Evolutionary conservation across 2,888 invertebrate species (phyloP).

Genomic region (Chesias legatella): DNA sequence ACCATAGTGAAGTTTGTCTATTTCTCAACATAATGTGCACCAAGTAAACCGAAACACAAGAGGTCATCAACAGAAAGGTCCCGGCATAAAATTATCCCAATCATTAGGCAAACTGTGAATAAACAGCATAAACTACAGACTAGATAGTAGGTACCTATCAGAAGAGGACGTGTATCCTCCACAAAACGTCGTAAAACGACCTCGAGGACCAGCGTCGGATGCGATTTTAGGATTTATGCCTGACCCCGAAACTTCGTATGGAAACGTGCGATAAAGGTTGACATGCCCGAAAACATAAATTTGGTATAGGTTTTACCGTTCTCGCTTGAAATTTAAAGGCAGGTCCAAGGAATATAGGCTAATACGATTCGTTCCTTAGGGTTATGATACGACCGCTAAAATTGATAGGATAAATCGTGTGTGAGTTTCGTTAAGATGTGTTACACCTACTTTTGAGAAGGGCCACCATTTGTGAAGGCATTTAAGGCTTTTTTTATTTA

Average conservation of each 20-base stretch:
- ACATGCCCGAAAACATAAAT: constrained; percentile 44
- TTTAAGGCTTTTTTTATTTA: too few species aligned
- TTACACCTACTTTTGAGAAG: constrained; percentile 17
- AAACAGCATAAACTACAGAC: constrained; percentile 30
- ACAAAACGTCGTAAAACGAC: constrained; percentile 47
- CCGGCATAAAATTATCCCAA: constrained; percentile 21
- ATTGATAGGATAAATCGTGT: constrained; percentile 22
- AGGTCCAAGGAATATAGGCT: constrained; percentile 22
- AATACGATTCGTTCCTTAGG: constrained; percentile 18
- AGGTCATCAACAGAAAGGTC: constrained; percentile 25
- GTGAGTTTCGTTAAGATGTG: constrained; percentile 17
- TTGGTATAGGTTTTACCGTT: constrained; percentile 33
- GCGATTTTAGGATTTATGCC: constrained; percentile 51
- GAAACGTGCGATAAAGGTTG: constrained; percentile 43
- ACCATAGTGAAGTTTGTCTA: too few species aligned
- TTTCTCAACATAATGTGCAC: too few species aligned
- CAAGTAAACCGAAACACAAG: constrained; percentile 17
- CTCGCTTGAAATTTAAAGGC: constrained; percentile 19
- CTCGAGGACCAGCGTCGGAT: constrained; percentile 38
- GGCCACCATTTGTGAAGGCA: neutral
- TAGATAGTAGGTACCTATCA: constrained; percentile 22
- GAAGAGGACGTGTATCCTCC: constrained; percentile 36
- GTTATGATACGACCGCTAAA: constrained; percentile 25
- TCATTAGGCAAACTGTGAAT: constrained; percentile 25
- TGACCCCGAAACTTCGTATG: constrained; percentile 46